Evolutionary conservation across 2,797 vertebrate species (phyloP), one percentile per base, ranked within the genome.

Genomic region (Momotus momota): DNA sequence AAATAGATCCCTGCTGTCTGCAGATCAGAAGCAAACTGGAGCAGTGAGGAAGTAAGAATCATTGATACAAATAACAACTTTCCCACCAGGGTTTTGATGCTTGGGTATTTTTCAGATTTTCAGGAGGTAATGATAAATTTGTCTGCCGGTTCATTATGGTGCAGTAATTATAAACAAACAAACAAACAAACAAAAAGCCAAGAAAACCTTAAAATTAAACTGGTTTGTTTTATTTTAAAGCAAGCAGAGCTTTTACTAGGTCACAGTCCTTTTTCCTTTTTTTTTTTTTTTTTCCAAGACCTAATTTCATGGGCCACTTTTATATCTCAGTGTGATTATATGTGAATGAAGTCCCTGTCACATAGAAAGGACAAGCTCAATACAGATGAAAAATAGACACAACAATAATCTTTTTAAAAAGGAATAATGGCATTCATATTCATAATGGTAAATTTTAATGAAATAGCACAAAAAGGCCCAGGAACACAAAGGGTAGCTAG

Each of bases 391-490:
- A 96, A 96, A 90, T 67, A 72, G 90, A 88, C 70, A 89, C 46
- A 86, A 87, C 73, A 93, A 95, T 94, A 88, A 83, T 72, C 90
- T 61, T 91, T 93, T 81, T 89, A 91, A 62, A 95, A 92, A 92
- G 51, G 82, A 94, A 96, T 71, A 77, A 93, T 61, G 69, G 31
- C 70, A 91, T 97, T 96, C 90, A 73, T 77, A 89, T 57, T 88
- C 81, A 81, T 74, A 93, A 94, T 88, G 71, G 85, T 80, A 88
- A 84, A 73, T 96, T 93, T 91, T 96, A 96, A 96, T 94, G 71
- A 91, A 86, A 82, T 67, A 61, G 49, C 58, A 74, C 49, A 75
- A 96, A 93, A 88, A 82, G 77, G 48, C 10, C 54, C 22, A 82
- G 65, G 41, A 94, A 85, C 40, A 94, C 65, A 96, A 92, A 92